A percentile compares a stretch with the other conserved stretches of the same genome.
These are phyloP conservation scores for Virgularia gustaviana DNA, from an alignment of 92 coral and sea anemone genomes.

Conservation along the genomic window DNA sequence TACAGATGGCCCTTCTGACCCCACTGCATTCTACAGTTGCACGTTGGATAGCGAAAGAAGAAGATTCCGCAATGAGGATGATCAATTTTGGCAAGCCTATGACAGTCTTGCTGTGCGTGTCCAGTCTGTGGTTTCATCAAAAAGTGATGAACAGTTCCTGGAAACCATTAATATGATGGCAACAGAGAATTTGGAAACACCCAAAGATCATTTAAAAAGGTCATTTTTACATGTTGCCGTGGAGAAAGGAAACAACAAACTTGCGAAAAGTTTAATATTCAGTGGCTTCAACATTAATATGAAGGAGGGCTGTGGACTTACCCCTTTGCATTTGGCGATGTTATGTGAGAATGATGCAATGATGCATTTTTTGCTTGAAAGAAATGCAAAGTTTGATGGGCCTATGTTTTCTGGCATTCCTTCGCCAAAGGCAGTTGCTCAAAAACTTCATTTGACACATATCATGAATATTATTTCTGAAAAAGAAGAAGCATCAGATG, in stretches of 20 bases:
- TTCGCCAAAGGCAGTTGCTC: constrained; percentile 24
- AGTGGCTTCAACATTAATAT: constrained; percentile 39
- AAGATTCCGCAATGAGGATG: constrained; percentile 42
- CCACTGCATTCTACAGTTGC: not conserved
- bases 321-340: constrained; percentile 40
- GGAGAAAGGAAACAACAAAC: constrained; percentile 32
- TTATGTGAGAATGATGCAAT: not conserved
- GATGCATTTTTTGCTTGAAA: constrained; percentile 17
- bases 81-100: constrained; percentile 40
- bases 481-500: constrained; percentile 34
- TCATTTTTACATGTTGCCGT: constrained; percentile 44
- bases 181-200: constrained; percentile 2
- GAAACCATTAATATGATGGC: constrained; percentile 25
- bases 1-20: not conserved
- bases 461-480: not conserved
- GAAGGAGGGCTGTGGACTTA: constrained; percentile 48
- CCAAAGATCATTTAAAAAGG: constrained; percentile 39
- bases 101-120: constrained; percentile 19
- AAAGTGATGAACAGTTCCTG: constrained; percentile 40
- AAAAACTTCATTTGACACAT: constrained; percentile 1
- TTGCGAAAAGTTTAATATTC: constrained; percentile 43
- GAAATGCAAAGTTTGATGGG: constrained; percentile 37
- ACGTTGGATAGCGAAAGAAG: constrained; percentile 44
- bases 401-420: constrained; percentile 36
- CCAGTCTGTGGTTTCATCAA: constrained; percentile 7